Base-by-base conservation (phyloP, 1,140 invertebrate genomes). In the Penaeus indicus region DNA sequence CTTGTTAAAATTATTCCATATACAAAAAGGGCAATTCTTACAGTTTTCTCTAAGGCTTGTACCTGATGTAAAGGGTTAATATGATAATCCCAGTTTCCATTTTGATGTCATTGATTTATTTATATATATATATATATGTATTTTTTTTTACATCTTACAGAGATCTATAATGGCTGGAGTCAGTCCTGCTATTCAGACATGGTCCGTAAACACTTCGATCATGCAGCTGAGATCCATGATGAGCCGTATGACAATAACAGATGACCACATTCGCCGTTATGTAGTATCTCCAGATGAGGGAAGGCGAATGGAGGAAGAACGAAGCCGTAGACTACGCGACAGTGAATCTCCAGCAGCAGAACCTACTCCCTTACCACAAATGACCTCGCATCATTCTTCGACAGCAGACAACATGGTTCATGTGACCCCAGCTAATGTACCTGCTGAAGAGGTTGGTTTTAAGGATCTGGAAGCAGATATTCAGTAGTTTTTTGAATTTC, bases 101-200 rank as follows among this genome's bases (percentile, higher is more conserved):
- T 13, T 54, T 13, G 54, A 16, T 54, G 54, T 32, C 18, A 11
- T 72, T 72, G 0, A 69, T 60, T 77, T 62, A 62, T 64, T 64
- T 3, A 21, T 47, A 60, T 54, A 81, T 42, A 81, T 11, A 60
- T 47, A 60, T 47, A 81, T 69, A 21, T 16, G 21, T 16, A 64
- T 19, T n/a, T 67, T n/a, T 62, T 77, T 64, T 64, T 3, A 21
- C 21, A 60, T n/a, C 22, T 42, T 89, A 54, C 88, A 92, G 92
- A 89, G 86, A 25, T 77, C 86, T 11, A 91, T 92, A 25, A 90
- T 92, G 80, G 84, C 91, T 42, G 92, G 91, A 19, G 90, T 92
- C 62, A 92, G 91, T 88, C 92, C 92, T 42, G 83, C 91, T 60
- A 92, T 92, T 27, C 92, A 92, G 82, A 91, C 92, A 85, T 92